Conservation (phyloP, 2,888 invertebrate genomes). For the Thera obeliscata region DNA sequence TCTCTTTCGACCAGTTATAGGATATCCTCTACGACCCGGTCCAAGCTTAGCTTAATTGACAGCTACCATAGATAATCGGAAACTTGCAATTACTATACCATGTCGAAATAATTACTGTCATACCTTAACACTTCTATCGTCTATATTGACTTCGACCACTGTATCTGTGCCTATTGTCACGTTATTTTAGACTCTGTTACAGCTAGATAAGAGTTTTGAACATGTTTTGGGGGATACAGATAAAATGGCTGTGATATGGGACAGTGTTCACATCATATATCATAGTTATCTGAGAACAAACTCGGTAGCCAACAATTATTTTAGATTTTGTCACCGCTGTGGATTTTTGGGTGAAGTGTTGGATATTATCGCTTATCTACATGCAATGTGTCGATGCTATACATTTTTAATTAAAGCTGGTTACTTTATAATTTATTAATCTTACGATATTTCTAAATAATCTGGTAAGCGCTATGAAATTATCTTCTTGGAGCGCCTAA, state of each 20-base stretch:
- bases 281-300: conserved; percentile 60
- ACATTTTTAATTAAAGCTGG: conserved; percentile 32
- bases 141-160: conserved; percentile 32
- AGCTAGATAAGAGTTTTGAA: conserved; percentile 7
- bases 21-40: not conserved
- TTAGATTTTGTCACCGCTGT: conserved; percentile 57
- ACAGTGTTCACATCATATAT: conserved; percentile 58
- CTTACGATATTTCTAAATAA: no score
- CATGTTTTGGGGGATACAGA: conserved; percentile 28
- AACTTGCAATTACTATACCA: conserved; percentile 53
- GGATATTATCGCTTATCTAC: conserved; percentile 38
- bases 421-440: not conserved
- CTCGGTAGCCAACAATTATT: conserved; percentile 62
- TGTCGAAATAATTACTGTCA: conserved; percentile 58
- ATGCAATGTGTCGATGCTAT: conserved; percentile 15
- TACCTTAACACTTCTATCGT: conserved; percentile 52
- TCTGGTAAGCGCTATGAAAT: no score
- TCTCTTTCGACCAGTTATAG: not conserved
- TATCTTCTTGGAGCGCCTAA: no score
- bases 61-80: conserved; percentile 40
- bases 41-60: conserved; percentile 47
- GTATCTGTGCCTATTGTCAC: conserved; percentile 1
- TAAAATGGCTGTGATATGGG: conserved; percentile 43
- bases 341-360: conserved; percentile 49
- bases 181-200: conserved; percentile 26